Conservation (phyloP, 2,113 vertebrate genomes). For the Hyperopisus bebe region DNA sequence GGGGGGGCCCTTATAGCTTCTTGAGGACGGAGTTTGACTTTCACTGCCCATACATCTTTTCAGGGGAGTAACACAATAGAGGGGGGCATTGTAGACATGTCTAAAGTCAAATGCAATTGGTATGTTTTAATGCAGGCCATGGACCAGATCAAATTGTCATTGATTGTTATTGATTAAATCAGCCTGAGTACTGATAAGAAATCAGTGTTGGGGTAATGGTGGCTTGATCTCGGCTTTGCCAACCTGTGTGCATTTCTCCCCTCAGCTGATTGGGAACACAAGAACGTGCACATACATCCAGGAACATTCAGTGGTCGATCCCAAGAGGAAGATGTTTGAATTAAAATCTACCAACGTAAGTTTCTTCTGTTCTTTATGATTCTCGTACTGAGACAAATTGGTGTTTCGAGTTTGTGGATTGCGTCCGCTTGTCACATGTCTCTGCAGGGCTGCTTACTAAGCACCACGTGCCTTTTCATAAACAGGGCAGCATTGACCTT, state of each 20-base stretch:
- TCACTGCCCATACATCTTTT: not conserved
- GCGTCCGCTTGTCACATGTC: not conserved
- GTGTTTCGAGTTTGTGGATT: not conserved
- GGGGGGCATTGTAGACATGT: not conserved
- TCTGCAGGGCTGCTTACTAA: not conserved
- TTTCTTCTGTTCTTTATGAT: constrained; percentile 24
- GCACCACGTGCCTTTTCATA: not conserved
- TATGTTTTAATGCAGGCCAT: not conserved
- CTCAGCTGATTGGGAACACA: constrained; percentile 79
- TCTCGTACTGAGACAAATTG: too few relatives aligned
- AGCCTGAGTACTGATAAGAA: not conserved
- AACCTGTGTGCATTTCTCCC: constrained; percentile 19
- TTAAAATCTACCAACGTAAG: constrained; percentile 91
- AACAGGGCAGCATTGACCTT: not conserved
- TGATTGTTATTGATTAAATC: not conserved
- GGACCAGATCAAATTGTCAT: not conserved
- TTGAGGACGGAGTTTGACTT: not conserved
- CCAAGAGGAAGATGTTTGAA: constrained; percentile 75
- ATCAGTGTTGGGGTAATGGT: not conserved
- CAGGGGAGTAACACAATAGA: not conserved
- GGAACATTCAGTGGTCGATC: constrained; percentile 91
- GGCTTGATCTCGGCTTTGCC: not conserved
- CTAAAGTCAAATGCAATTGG: not conserved
- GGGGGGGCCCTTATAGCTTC: not conserved
- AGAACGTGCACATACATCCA: constrained; percentile 84